A percentile compares a stretch with the other conserved stretches of the same genome.
Conservation (phyloP, 64 coral and sea anemone species). For the Platygyra sinensis region DNA sequence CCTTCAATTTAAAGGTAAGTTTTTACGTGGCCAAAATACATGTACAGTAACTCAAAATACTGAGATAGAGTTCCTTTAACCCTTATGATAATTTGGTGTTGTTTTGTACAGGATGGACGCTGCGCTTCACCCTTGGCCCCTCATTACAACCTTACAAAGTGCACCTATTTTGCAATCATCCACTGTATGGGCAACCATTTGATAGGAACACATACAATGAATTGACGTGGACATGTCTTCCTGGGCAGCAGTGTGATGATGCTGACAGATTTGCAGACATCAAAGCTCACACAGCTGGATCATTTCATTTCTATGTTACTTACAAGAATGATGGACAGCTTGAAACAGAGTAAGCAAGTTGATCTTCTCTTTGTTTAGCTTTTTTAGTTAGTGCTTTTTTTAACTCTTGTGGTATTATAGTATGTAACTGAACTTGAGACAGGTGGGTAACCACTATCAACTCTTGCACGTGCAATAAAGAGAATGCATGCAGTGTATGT, state of each 20-base stretch:
- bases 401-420: too few relatives aligned
- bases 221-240: slow-evolving; percentile 62
- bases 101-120: slow-evolving; percentile 63
- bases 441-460: too few relatives aligned
- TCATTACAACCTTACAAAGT: slow-evolving; percentile 72
- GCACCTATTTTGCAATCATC: slow-evolving; percentile 86
- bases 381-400: too few relatives aligned
- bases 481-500: too few relatives aligned
- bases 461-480: too few relatives aligned
- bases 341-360: background rate
- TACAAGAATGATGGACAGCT: slow-evolving; percentile 32
- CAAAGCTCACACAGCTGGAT: slow-evolving; percentile 65
- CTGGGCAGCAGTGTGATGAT: slow-evolving; percentile 81
- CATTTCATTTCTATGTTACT: slow-evolving; percentile 92
- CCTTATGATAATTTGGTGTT: background rate
- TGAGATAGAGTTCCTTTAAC: too few relatives aligned
- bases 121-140: slow-evolving; percentile 82
- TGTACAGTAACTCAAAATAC: too few relatives aligned
- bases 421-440: too few relatives aligned
- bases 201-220: slow-evolving; percentile 74
- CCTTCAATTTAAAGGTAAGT: too few relatives aligned
- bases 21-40: too few relatives aligned
- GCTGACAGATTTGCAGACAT: slow-evolving; percentile 84
- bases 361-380: background rate
- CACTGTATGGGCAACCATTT: slow-evolving; percentile 55